A percentile compares a stretch with the other conserved stretches of the same genome.
Conservation (phyloP, 1,140 invertebrate genomes). For the Dryas iulia region DNA sequence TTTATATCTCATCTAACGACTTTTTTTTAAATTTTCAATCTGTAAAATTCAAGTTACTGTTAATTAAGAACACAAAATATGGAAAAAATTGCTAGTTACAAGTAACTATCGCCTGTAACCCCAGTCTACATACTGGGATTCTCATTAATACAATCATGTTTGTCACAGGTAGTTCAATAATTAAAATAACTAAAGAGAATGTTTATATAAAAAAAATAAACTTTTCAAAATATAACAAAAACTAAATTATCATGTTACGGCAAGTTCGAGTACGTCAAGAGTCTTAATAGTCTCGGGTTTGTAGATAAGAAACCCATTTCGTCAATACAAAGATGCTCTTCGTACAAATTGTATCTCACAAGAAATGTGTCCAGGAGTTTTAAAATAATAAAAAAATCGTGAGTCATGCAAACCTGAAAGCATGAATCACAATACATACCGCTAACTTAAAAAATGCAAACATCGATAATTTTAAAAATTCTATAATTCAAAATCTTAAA, state of each 20-base stretch:
- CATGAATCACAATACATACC: conserved; percentile 58
- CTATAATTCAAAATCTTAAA: conserved; percentile 38
- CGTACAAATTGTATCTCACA: conserved; percentile 33
- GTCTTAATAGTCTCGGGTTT: background rate
- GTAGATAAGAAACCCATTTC: background rate
- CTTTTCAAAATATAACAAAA: conserved; percentile 5
- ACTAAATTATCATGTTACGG: background rate
- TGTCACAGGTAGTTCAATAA: no score
- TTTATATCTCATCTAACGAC: background rate
- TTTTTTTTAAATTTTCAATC: background rate
- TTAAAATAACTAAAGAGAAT: no score
- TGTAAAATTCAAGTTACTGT: no score
- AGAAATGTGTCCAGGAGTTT: conserved; percentile 32
- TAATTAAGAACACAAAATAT: no score
- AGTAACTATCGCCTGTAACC: no score
- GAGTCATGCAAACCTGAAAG: conserved; percentile 27
- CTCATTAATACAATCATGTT: no score
- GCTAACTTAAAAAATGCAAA: conserved; percentile 54
- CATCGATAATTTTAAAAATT: conserved; percentile 42
- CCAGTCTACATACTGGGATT: no score
- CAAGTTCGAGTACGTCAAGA: conserved; percentile 14
- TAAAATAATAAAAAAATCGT: conserved; percentile 37
- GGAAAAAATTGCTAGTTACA: no score
- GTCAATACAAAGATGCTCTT: conserved; percentile 23
- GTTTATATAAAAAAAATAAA: background rate